Evolutionary conservation across 2,113 vertebrate species (phyloP), one percentile per base, ranked within the genome.

Genomic region (Nettapus auritus): DNA sequence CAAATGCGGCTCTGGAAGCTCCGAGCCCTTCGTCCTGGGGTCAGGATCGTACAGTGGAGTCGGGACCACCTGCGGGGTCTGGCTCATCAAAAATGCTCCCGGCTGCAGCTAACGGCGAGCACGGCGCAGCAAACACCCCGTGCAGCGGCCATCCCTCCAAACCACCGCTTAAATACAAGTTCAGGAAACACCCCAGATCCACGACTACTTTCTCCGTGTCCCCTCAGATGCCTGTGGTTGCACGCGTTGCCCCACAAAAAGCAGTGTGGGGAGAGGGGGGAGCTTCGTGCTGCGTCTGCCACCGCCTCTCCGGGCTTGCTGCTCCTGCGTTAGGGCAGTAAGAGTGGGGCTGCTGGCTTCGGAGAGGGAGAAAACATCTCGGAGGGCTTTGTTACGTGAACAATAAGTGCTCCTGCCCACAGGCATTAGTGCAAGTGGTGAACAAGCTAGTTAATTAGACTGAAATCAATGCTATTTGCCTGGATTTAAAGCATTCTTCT

Each of bases 101-200:
- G 2, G 1, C 21, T 17, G 2, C 48, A 36, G 33, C 3, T 19
- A 17, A 23, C 1, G 29, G 31, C 52, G 55, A 80, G 13, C 5
- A 7, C 1, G 1, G 0, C 0, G 1, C n/a, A n/a, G 16, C 1
- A 42, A 60, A 16, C 11, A 14, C 2, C 38, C 57, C 56, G 42
- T 23, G 78, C 52, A 9, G 21, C 2, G 0, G 3, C 69, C 36
- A 53, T 36, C 42, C 52, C 42, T 66, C 69, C 82, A 42, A 40
- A 15, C 8, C 18, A 0, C 31, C 25, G 28, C 26, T 38, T 5
- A 70, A 17, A 44, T 9, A 33, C 5, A 12, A 25, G 8, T 3
- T 66, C 25, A 3, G 2, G 11, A 22, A 75, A 3, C 38, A 7
- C 46, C 46, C 1, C 48, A 1, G 12, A 29, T 46, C 62, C 0